Evolutionary conservation across 2,888 invertebrate species (phyloP), one percentile per base, ranked within the genome.

Genomic region (Penaeus monodon): DNA sequence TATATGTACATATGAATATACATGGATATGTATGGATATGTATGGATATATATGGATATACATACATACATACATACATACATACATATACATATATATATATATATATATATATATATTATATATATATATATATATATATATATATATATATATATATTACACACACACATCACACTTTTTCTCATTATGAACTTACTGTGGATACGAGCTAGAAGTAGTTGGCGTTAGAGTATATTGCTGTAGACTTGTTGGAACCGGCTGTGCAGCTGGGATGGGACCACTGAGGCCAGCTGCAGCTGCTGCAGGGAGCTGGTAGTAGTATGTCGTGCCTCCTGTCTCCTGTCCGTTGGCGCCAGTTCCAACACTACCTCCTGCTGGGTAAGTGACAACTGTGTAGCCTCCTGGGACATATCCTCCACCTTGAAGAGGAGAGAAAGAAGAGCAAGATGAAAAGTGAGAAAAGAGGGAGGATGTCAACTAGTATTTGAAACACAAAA

Each of bases 341-440:
- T 84, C 88, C 64, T 88, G 84, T 14, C 84, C 84, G 66, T 65
- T 80, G 64, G 38, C 73, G 57, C 68, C 70, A 64, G 81, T 84
- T 33, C 82, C 79, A 20, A 84, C 84, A 81, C 76, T 77, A n/a
- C 84, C 74, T 65, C 81, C 88, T 17, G 84, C 74, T 57, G 88
- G 88, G 66, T 88, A 88, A 44, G 88, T 81, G 33, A 88, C 84
- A 44, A 88, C 88, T 27, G 88, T 84, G 68, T 88, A 88, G 22
- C 88, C 84, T 63, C 86, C 86, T 33, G 88, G 88, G 63, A 84
- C 70, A 84, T 84, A 88, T 49, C 87, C 80, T 49, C 87, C 87
- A 68, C 84, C 84, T 84, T 27, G 24, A 44, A 29, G 27, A 64
- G 76, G 44, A 76, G 27, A 74, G 17, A 79, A 57, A 81, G 49